Evolutionary conservation across 2,113 vertebrate species (phyloP).

Genomic region (Manacus vitellinus): DNA sequence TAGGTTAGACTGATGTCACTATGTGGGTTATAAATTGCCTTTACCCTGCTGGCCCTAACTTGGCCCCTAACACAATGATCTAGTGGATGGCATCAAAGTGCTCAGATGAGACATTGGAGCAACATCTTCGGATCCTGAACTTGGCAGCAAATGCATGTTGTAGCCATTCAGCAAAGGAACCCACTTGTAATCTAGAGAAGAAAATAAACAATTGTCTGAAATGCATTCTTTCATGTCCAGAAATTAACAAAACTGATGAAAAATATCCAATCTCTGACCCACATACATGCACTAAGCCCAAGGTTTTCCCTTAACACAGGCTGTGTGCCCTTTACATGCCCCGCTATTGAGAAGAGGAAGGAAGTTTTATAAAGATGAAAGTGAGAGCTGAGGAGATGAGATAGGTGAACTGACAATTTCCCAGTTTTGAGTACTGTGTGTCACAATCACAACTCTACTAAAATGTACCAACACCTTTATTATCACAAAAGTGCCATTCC

Average conservation of each 20-base stretch:
- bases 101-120: background rate
- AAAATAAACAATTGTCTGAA: background rate
- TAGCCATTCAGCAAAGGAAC: background rate
- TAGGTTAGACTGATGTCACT: constrained; percentile 69
- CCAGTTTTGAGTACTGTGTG: background rate
- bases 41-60: constrained; percentile 55
- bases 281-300: background rate
- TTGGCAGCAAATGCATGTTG: background rate
- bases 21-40: constrained; percentile 67
- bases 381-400: background rate
- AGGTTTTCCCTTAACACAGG: background rate
- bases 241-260: background rate
- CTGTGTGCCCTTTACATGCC: background rate
- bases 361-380: background rate
- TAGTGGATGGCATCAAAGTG: constrained; percentile 43
- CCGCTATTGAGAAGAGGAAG: background rate
- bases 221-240: background rate
- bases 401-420: background rate
- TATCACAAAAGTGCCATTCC: background rate
- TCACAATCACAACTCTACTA: background rate
- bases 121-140: background rate
- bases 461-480: background rate
- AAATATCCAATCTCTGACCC: background rate
- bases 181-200: background rate
- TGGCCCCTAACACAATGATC: constrained; percentile 63